Evolutionary conservation across 2,888 invertebrate genomes (phyloP).

Genomic region (Brachypalpus laphriformis): DNA sequence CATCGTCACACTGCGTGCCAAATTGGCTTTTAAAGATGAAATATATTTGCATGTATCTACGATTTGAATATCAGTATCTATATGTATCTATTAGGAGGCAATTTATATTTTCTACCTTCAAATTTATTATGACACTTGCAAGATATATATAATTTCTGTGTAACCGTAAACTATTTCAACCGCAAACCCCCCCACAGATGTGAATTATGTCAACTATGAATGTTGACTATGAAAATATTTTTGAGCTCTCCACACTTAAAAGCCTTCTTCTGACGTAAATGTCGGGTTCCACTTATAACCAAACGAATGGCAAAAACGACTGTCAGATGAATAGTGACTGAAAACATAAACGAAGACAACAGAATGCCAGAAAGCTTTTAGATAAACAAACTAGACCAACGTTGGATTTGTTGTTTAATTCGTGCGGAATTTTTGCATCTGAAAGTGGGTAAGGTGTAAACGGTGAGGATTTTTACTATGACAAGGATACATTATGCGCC

Average conservation of each 20-base stretch:
- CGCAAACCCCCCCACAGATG: background rate
- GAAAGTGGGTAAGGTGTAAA: background rate
- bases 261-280: background rate
- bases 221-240: background rate
- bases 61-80: background rate
- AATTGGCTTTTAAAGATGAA: background rate
- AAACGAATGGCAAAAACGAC: background rate
- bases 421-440: background rate
- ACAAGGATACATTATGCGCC: background rate
- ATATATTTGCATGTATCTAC: background rate
- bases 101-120: background rate
- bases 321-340: background rate
- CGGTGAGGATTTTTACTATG: background rate
- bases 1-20: too few relatives aligned
- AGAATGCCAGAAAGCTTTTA: background rate
- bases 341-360: background rate
- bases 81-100: background rate
- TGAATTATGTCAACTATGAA: too few relatives aligned
- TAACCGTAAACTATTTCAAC: background rate
- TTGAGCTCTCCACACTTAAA: background rate
- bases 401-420: slow-evolving; percentile 3
- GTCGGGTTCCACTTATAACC: background rate
- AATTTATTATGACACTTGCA: background rate
- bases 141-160: background rate
- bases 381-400: background rate